Evolutionary conservation across 2,113 vertebrate species (phyloP).

Genomic region (Anguilla japonica): DNA sequence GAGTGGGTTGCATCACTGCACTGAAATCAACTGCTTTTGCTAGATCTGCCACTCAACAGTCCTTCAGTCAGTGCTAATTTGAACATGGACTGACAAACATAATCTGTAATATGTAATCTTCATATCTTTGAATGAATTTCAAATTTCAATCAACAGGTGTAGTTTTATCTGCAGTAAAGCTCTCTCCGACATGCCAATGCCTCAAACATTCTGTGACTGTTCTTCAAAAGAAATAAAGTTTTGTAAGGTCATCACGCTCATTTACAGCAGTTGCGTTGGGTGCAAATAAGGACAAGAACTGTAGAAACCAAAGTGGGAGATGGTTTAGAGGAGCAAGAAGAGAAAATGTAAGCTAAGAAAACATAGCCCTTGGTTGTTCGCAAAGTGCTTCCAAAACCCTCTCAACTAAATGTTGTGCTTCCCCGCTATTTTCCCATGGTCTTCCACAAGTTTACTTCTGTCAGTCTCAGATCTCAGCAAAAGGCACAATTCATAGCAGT

Average conservation of each 20-base stretch:
- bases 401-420: background rate
- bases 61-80: too few relatives aligned
- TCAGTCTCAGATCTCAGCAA: background rate
- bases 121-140: background rate
- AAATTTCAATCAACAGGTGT: background rate
- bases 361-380: constrained; percentile 2
- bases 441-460: background rate
- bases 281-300: constrained; percentile 9
- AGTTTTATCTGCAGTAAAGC: background rate
- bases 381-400: background rate
- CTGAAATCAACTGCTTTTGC: too few relatives aligned
- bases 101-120: too few relatives aligned
- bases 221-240: background rate
- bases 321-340: background rate
- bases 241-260: constrained; percentile 14
- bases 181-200: background rate
- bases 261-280: background rate
- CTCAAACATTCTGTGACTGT: background rate
- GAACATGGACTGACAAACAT: too few relatives aligned
- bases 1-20: too few relatives aligned
- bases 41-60: too few relatives aligned
- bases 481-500: background rate
- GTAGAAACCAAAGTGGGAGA: background rate
- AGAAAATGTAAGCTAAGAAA: background rate
- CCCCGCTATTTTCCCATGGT: background rate